Conservation (phyloP, 2,113 vertebrate genomes). For the Stigmatopora argus region DNA sequence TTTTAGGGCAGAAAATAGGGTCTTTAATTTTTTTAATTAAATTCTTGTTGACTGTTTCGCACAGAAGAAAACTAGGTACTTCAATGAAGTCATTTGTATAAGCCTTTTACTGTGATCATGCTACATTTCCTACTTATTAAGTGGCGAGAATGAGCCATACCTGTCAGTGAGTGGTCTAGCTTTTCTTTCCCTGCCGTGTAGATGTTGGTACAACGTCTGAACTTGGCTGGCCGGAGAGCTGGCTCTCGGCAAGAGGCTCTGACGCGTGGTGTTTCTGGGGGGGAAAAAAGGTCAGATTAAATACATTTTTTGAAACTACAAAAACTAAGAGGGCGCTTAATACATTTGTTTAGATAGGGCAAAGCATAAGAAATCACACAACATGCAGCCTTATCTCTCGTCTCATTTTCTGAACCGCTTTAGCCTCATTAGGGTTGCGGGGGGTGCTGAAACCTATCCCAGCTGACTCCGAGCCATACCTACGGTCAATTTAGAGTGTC, state of each 20-base stretch:
- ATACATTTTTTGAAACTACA: neutral
- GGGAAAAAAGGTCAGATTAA: neutral
- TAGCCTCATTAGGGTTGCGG: too few species aligned
- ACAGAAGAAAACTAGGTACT: too few species aligned
- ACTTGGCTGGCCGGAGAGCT: conserved; percentile 41
- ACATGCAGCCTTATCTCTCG: conserved; percentile 24
- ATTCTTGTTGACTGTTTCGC: too few species aligned
- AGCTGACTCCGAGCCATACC: too few species aligned
- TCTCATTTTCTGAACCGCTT: too few species aligned
- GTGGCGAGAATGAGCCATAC: neutral
- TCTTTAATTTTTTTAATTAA: too few species aligned
- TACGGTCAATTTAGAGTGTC: too few species aligned
- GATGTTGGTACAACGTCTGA: conserved; percentile 58
- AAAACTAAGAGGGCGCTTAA: neutral
- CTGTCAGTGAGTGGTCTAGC: conserved; percentile 48
- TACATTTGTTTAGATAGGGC: neutral
- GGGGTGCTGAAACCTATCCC: too few species aligned
- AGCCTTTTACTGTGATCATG: neutral
- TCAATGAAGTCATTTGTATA: too few species aligned
- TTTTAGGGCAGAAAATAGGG: too few species aligned
- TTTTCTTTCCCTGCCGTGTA: conserved; percentile 58
- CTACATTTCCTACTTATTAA: neutral
- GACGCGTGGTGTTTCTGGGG: conserved; percentile 59
- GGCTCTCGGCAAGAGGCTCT: conserved; percentile 31
- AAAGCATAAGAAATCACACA: conserved; percentile 10